Evolutionary conservation across 2,888 invertebrate species (phyloP).

Genomic region (Microctonus aethiopoides): DNA sequence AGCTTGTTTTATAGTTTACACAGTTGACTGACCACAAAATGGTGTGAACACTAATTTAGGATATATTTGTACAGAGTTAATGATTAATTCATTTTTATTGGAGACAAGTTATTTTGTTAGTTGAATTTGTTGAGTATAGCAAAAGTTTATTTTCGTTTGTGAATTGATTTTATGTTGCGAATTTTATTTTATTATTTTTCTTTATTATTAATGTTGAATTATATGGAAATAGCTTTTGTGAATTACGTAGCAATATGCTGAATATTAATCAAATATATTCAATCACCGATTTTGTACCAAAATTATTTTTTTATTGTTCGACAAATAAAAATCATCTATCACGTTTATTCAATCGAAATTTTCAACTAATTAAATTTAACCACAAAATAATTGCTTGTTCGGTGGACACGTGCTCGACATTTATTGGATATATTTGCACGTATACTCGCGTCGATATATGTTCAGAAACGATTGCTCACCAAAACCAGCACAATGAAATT

Average conservation of each 20-base stretch:
- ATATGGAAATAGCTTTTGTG: background rate
- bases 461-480: background rate
- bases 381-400: constrained; percentile 11
- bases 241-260: background rate
- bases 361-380: constrained; percentile 16
- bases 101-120: too few species aligned
- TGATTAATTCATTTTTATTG: too few species aligned
- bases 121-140: too few species aligned
- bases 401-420: constrained; percentile 6
- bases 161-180: background rate
- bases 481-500: background rate
- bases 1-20: background rate
- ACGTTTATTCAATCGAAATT: constrained; percentile 2
- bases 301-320: background rate
- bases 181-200: too few species aligned
- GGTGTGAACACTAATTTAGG: background rate
- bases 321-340: too few species aligned
- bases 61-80: too few species aligned
- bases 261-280: background rate
- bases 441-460: background rate
- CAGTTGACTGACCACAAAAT: background rate
- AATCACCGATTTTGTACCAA: background rate
- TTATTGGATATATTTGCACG: constrained; percentile 8
- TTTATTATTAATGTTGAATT: background rate
- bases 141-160: background rate